Conservation (phyloP, 2,797 vertebrate genomes). For the Esox masquinongy region DNA sequence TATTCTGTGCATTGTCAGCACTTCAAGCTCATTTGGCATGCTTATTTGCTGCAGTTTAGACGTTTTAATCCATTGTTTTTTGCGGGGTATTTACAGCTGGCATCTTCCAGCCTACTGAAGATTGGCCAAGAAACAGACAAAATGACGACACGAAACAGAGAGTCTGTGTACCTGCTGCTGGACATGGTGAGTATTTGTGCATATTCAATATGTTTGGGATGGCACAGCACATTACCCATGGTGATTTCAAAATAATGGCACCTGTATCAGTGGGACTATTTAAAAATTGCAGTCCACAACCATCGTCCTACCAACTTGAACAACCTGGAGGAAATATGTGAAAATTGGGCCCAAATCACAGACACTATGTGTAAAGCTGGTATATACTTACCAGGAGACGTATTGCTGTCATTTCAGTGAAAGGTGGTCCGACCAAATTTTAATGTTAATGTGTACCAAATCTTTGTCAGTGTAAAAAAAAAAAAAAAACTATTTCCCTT, state of each 20-base stretch:
- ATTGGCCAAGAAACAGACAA: conserved; percentile 98
- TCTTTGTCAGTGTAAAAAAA: too few relatives aligned
- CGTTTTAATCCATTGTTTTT: not conserved
- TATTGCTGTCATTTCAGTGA: too few relatives aligned
- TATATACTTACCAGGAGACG: too few relatives aligned
- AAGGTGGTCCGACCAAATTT: too few relatives aligned
- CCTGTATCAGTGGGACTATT: not conserved
- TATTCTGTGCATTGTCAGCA: conserved; percentile 5
- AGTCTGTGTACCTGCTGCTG: conserved; percentile 96
- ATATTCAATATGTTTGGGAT: not conserved
- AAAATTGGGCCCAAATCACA: too few relatives aligned
- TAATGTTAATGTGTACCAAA: too few relatives aligned
- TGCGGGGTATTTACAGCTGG: conserved; percentile 75
- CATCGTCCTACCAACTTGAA: too few relatives aligned
- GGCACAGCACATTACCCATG: not conserved
- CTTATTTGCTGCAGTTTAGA: not conserved
- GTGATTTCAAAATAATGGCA: not conserved
- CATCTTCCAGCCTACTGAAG: conserved; percentile 96
- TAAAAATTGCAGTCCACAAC: too few relatives aligned
- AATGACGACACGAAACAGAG: conserved; percentile 95
- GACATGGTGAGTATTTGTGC: conserved; percentile 86
- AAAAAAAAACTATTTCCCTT: too few relatives aligned
- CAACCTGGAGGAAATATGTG: too few relatives aligned
- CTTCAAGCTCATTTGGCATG: too few relatives aligned
- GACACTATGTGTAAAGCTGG: too few relatives aligned